Evolutionary conservation across 2,797 vertebrate genomes (phyloP), one percentile per base, ranked within the genome.

Genomic region (Xiphorhynchus erythropygius): DNA sequence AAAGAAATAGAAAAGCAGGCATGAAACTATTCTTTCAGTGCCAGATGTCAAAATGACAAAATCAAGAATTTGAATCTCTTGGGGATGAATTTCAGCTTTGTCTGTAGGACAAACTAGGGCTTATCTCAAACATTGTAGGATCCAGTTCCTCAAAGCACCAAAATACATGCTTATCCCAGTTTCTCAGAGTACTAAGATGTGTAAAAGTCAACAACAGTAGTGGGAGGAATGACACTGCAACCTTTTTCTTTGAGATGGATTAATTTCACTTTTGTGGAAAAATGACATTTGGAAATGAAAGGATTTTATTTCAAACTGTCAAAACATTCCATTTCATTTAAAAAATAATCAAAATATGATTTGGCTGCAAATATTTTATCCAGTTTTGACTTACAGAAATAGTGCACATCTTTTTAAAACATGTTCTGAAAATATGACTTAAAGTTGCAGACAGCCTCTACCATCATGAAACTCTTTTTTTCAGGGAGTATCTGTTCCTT

Each of bases 21-120:
- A 86, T 32, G 57, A 94, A 93, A 84, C 60, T 75, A 78, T 64
- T 86, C 79, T 91, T 97, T 95, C 77, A 73, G 59, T 0, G 0
- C 67, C 87, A 91, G 74, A 88, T 71, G 35, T 71, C 71, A 77
- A 90, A 93, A 83, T 1, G 42, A 85, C 84, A 96, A 94, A 87
- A 95, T 84, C 68, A 89, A 95, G 94, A 91, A 84, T 91, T 53
- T 91, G 17, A 93, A 70, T 93, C 73, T 76, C 87, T 77, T 59
- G 77, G 41, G 73, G 37, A 78, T 86, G 59, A 75, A 81, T 93
- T 95, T 94, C 73, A 88, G 65, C 91, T 93, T 92, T 96, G 57
- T 89, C 74, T 84, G 13, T 53, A 86, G 55, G 24, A 92, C 59
- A 92, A 89, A 89, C 64, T 68, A 46, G 78, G 62, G 39, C 64